Base-by-base conservation (phyloP, 37 sponge, comb jelly and placozoan species). In the Ephydatia muelleri region DNA sequence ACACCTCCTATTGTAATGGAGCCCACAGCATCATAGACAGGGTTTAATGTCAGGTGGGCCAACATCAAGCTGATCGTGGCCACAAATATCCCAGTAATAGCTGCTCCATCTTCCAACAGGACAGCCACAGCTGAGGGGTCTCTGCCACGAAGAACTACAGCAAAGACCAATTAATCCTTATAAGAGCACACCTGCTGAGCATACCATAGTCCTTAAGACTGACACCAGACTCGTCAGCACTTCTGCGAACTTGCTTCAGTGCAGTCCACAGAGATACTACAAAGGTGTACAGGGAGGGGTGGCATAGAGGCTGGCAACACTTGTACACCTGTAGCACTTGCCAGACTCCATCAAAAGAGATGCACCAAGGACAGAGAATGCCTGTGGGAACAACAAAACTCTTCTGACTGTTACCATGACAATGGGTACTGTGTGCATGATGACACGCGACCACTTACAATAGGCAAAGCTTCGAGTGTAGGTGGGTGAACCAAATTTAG, bases 61-160 rank as follows among this genome's bases (percentile, higher is more conserved):
- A 99, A 82, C 19, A 88, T 79, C 32, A 99, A 87, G 48, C 93
- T 82, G 29, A 86, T 39, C 8, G 91, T 89, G 2, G 97, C 97
- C 25, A 97, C 32, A 14, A 93, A 64, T 5, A 99, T 95, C 0
- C 99, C 99, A 21, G 80, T 70, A 68, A 95, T 88, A 27, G 99
- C 97, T n/a, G 94, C 97, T 84, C 97, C 95, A 86, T 99, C 99
- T 81, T 99, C 99, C 84, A 96, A 70, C 73, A 99, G 86, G 14
- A 99, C 99, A 38, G 99, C 95, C 67, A 99, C 97, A 33, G 97
- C 94, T 80, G 93, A 84, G 9, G 99, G 99, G 77, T 99, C 99
- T 38, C 95, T 70, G 0, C 99, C 99, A 72, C 91, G 70, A 32
- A 93, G 47, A 29, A 99, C 97, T 97, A 79, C 22, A 2, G 26